Base-by-base conservation (phyloP, 2,888 invertebrate genomes). In the Macrophya alboannulata region DNA sequence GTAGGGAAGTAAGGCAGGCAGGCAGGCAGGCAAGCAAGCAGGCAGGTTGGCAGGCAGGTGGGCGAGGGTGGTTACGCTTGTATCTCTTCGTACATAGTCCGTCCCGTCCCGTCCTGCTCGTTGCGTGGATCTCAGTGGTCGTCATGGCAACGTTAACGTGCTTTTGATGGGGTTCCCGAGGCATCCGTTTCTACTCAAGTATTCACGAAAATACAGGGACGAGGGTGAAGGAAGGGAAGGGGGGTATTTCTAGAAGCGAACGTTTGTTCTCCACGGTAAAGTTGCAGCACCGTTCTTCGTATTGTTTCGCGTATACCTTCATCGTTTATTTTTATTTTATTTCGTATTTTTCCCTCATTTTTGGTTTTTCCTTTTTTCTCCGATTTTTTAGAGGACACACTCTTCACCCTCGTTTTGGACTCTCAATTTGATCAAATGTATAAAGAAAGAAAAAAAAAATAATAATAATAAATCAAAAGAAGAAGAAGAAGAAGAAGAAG, bases 91-190 rank as follows among this genome's bases (percentile, higher is more conserved):
- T 79, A 43, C 40, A 40, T 9, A 62, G 51, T 62, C 37, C n/a
- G 62, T 21, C 81, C 62, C 51, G 21, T 37, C 31, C 31, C 31
- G 31, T 31, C 31, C 31, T 31, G 31, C 40, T 40, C 37, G 15
- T 25, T 48, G 17, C 62, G 59, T 51, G 59, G 65, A 59, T 51
- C 62, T 85, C 65, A 15, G 31, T 31, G 48, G 79, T 77, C 21
- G 65, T 77, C 90, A 90, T 90, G 90, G 90, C 90, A 91, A 90
- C 91, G 87, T 88, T 90, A 90, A 91, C 90, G 90, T 89, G 90
- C 90, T 91, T 92, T 91, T 89, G 89, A 90, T 90, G 89, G 90
- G 89, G 88, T 87, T 87, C 88, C 87, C 87, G 86, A 87, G 86
- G 84, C 87, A 86, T 88, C 87, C 87, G 86, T 88, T 89, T 88